phyloP scores from a whole-genome alignment of 2,797 vertebrate species.

The Enteromius treurensis region DNA sequence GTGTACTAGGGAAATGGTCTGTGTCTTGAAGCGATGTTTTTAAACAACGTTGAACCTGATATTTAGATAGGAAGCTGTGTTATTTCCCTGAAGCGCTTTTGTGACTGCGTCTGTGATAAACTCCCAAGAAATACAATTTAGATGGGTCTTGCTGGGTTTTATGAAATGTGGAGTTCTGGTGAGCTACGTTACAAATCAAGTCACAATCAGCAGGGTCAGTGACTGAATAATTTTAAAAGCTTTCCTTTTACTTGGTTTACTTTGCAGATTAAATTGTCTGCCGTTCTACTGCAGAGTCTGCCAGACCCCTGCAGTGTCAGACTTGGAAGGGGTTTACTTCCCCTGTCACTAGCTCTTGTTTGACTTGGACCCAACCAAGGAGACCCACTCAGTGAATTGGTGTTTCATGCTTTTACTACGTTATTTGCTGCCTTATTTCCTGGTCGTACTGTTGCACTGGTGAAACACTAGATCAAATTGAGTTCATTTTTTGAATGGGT shows the following conservation, averaged over 20 bases:
- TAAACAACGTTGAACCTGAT: not conserved
- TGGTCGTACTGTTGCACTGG: not conserved
- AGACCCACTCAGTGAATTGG: constrained; percentile 1
- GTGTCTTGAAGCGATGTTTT: not conserved
- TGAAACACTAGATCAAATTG: not conserved
- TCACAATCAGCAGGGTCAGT: constrained; percentile 25
- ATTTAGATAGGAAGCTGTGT: not conserved
- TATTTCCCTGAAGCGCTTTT: not conserved
- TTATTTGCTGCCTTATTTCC: not conserved
- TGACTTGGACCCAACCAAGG: constrained; percentile 50
- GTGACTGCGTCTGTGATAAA: not conserved
- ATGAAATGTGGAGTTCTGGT: not conserved
- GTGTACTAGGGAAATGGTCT: not conserved
- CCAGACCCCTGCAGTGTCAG: constrained; percentile 52
- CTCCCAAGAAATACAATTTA: not conserved
- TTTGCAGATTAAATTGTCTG: constrained; percentile 56
- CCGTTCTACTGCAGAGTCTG: constrained; percentile 43
- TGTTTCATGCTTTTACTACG: not conserved
- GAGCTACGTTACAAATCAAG: not conserved
- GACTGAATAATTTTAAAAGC: constrained; percentile 30
- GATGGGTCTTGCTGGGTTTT: not conserved
- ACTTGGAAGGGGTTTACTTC: constrained; percentile 56
- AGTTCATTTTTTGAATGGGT: not conserved
- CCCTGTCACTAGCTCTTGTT: constrained; percentile 57
- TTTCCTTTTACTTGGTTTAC: constrained; percentile 45